A percentile compares a stretch with the other conserved stretches of the same genome.
These are phyloP conservation scores for Eumaeus atala DNA, from an alignment of 1,140 invertebrate species.

Conservation along the genomic window DNA sequence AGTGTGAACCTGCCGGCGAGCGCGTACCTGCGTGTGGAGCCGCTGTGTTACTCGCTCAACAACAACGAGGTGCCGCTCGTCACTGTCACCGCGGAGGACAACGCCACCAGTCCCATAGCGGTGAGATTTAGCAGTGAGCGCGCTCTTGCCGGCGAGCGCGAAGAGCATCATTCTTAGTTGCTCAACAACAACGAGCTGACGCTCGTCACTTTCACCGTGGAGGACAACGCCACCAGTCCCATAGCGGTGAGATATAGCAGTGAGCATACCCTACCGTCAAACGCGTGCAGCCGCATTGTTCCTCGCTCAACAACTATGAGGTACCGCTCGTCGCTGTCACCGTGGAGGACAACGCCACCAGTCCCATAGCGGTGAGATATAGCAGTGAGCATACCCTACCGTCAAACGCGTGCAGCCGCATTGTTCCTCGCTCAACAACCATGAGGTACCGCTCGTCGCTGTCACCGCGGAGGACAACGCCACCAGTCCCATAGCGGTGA, in stretches of 20 bases:
- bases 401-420: constrained; percentile 76
- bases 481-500: constrained; percentile 74
- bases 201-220: constrained; percentile 86
- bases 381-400: not conserved
- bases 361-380: constrained; percentile 74
- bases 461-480: constrained; percentile 81
- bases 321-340: constrained; percentile 89
- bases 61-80: constrained; percentile 86
- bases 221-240: constrained; percentile 72
- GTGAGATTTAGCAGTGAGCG: constrained; percentile 46
- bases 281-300: constrained; percentile 80
- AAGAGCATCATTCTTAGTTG: constrained; percentile 82
- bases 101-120: constrained; percentile 71
- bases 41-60: constrained; percentile 84
- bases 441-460: constrained; percentile 86
- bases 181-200: constrained; percentile 86
- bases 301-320: constrained; percentile 84
- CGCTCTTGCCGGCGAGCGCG: constrained; percentile 36
- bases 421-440: constrained; percentile 83
- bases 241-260: constrained; percentile 76
- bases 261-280: no score
- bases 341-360: constrained; percentile 72
- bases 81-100: constrained; percentile 85
- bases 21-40: constrained; percentile 79
- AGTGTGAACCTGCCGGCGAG: no score